Conservation (phyloP, 2,113 vertebrate species). For the Sclerurus mexicanus region DNA sequence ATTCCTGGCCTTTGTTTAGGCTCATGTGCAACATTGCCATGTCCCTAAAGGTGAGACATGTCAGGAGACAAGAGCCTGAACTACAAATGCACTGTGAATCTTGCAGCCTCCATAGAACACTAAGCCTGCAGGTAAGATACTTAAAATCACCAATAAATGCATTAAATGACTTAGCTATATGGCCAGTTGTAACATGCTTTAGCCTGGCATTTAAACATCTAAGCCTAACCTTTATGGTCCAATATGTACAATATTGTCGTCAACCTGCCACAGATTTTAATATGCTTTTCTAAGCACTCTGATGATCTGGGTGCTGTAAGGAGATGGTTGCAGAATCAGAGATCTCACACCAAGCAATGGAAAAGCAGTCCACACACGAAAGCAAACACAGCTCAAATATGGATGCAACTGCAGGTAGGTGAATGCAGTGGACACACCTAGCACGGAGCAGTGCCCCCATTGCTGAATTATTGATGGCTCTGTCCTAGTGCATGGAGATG, state of each 20-base stretch:
- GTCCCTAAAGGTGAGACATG: neutral
- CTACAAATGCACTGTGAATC: neutral
- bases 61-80: neutral
- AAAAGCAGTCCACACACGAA: neutral
- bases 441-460: neutral
- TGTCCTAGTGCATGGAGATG: neutral
- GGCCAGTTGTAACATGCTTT: neutral
- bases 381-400: neutral
- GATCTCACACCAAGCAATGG: neutral
- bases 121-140: neutral
- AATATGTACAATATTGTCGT: neutral
- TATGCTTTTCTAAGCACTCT: neutral
- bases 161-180: neutral
- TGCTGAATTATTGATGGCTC: neutral
- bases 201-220: neutral
- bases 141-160: neutral
- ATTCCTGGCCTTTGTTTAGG: neutral
- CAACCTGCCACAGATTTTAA: neutral
- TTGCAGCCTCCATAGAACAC: neutral
- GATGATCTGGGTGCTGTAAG: neutral
- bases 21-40: neutral
- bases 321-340: neutral
- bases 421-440: fast-evolving
- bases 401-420: neutral
- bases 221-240: neutral